Conservation (phyloP, 2,888 invertebrate species). For the Flabesymbios commensalis region DNA sequence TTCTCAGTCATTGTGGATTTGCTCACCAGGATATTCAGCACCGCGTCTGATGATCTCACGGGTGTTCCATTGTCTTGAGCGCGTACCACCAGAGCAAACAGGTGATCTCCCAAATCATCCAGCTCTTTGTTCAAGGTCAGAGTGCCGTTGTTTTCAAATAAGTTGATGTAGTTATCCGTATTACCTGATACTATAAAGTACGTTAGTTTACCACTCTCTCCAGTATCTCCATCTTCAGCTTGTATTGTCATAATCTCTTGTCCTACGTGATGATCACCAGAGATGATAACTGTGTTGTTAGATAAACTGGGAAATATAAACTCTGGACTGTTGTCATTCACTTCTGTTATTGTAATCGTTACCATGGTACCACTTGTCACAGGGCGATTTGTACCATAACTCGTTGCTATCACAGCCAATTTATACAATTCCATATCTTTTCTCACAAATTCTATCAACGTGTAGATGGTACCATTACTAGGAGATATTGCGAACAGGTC, state of each 20-base stretch:
- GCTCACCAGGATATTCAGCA: slow-evolving; percentile 19
- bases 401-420: slow-evolving; percentile 17
- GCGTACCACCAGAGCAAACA: slow-evolving; percentile 2
- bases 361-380: slow-evolving; percentile 20
- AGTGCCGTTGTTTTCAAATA: not conserved
- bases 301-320: slow-evolving; percentile 21
- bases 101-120: not conserved
- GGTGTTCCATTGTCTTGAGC: slow-evolving; percentile 6
- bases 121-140: not conserved
- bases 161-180: not conserved
- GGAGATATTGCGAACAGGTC: slow-evolving; percentile 22
- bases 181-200: slow-evolving; percentile 4
- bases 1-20: not conserved
- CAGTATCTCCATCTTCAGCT: slow-evolving; percentile 21
- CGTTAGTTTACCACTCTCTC: slow-evolving; percentile 15
- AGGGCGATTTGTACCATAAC: not conserved
- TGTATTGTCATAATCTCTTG: slow-evolving; percentile 14
- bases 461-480: slow-evolving; percentile 21
- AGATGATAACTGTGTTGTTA: slow-evolving; percentile 25
- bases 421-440: slow-evolving; percentile 22
- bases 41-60: not conserved
- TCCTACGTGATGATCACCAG: slow-evolving; percentile 18
- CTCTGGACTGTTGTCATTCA: slow-evolving; percentile 28
- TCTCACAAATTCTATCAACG: slow-evolving; percentile 20
- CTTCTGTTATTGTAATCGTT: slow-evolving; percentile 27